phyloP scores from a whole-genome alignment of 1,140 invertebrate species.

The Pogonognathellus flavescens region DNA sequence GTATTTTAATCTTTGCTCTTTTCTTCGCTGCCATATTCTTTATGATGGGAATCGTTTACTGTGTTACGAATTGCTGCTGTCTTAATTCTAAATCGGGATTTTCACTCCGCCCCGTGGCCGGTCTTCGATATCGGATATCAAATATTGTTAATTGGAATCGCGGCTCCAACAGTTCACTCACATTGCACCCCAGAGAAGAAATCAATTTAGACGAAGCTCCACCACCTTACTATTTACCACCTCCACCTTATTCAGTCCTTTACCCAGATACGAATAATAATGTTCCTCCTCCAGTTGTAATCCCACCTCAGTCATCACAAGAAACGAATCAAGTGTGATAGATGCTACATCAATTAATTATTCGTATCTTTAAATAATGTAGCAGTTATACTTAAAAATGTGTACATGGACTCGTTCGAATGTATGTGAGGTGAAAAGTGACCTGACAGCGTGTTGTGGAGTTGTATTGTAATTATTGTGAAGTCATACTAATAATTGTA shows the following conservation, averaged over 20 bases:
- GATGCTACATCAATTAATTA: not conserved
- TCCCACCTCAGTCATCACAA: not conserved
- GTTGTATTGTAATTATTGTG: no score
- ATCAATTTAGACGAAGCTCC: constrained; percentile 19
- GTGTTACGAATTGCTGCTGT: constrained; percentile 15
- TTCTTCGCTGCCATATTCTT: constrained; percentile 37
- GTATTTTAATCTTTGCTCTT: constrained; percentile 28
- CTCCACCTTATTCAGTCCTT: not conserved
- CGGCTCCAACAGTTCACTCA: not conserved
- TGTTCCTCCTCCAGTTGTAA: not conserved
- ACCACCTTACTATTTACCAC: not conserved
- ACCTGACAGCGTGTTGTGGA: not conserved
- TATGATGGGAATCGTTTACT: constrained; percentile 15
- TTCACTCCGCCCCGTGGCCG: not conserved
- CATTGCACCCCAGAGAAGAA: not conserved
- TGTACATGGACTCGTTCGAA: not conserved
- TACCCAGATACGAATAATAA: not conserved
- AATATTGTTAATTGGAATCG: not conserved
- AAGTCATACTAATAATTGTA: no score
- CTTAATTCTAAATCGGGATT: constrained; percentile 10
- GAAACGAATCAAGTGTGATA: constrained; percentile 15
- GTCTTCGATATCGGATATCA: not conserved
- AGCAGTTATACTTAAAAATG: not conserved
- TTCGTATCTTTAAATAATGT: not conserved
- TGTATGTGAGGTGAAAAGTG: not conserved